Percentiles rank a stretch among this genome's conserved stretches.
These are phyloP conservation scores for Neoaliturus tenellus DNA, from an alignment of 2,888 invertebrate species.

Conservation along the genomic window DNA sequence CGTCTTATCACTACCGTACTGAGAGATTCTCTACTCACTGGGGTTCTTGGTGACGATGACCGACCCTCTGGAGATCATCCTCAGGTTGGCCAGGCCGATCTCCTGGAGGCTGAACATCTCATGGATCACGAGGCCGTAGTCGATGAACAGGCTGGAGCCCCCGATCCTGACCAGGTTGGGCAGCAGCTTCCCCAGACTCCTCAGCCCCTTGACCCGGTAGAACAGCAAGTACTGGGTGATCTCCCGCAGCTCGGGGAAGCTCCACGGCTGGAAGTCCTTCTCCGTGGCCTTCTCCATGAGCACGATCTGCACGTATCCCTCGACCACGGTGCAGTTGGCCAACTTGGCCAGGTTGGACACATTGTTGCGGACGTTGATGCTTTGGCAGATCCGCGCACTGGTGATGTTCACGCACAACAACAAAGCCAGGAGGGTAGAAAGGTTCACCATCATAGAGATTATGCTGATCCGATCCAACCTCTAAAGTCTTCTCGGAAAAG, in stretches of 20 bases:
- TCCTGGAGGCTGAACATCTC: conserved; percentile 81
- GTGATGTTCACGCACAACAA: not conserved
- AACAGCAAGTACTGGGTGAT: conserved; percentile 94
- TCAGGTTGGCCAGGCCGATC: conserved; percentile 84
- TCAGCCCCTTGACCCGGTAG: conserved; percentile 81
- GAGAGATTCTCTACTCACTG: conserved; percentile 60
- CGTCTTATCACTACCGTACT: no score
- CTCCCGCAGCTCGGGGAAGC: conserved; percentile 91
- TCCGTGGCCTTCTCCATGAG: conserved; percentile 84
- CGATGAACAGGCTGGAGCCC: conserved; percentile 86
- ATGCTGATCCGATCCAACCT: not conserved
- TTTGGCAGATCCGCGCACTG: not conserved
- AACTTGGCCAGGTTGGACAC: conserved; percentile 16
- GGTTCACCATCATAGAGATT: not conserved
- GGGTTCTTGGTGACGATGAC: conserved; percentile 87
- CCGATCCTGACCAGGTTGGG: conserved; percentile 96
- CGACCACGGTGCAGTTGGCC: conserved; percentile 70
- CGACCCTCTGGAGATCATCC: conserved; percentile 87
- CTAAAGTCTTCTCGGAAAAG: not conserved
- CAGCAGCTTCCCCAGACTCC: conserved; percentile 88
- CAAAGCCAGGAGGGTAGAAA: not conserved
- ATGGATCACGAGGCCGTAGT: conserved; percentile 91
- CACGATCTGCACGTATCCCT: conserved; percentile 84
- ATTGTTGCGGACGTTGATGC: conserved; percentile 21
- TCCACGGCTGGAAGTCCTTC: conserved; percentile 79